A percentile compares a stretch with the other conserved stretches of the same genome.
phyloP scores from a whole-genome alignment of 2,888 invertebrate genomes.

The Brachyopa scutellaris region DNA sequence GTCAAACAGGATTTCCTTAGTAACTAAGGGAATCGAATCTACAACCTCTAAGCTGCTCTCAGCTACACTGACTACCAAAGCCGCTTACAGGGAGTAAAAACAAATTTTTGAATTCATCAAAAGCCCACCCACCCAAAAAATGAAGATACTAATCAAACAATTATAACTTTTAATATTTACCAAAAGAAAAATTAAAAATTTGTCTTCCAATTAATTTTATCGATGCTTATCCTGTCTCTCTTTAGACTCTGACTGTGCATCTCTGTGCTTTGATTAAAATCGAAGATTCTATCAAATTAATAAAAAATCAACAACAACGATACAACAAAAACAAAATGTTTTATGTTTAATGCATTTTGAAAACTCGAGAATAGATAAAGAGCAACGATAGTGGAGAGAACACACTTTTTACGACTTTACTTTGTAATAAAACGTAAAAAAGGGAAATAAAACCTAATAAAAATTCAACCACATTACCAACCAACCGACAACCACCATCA shows the following conservation, averaged over 20 bases:
- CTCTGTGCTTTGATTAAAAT: slow-evolving; percentile 5
- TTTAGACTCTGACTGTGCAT: too few relatives aligned
- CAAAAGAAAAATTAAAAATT: slow-evolving; percentile 24
- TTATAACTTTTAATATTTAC: slow-evolving; percentile 23
- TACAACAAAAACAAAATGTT: slow-evolving; percentile 54
- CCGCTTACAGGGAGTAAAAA: too few relatives aligned
- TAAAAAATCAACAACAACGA: slow-evolving; percentile 14
- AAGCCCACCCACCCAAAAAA: not conserved
- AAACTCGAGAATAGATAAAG: slow-evolving; percentile 22
- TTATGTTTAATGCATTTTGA: slow-evolving; percentile 43
- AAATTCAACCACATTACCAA: slow-evolving; percentile 55
- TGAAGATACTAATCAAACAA: slow-evolving; percentile 10
- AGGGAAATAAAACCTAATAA: slow-evolving; percentile 47
- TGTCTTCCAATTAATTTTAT: slow-evolving; percentile 48
- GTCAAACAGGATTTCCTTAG: too few relatives aligned
- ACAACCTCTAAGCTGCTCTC: too few relatives aligned
- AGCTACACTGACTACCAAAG: too few relatives aligned
- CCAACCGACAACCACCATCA: slow-evolving; percentile 49
- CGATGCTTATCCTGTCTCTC: slow-evolving; percentile 2
- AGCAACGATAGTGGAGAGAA: slow-evolving; percentile 14
- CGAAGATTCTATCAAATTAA: slow-evolving; percentile 41
- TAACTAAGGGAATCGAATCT: too few relatives aligned
- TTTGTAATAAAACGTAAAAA: slow-evolving; percentile 25
- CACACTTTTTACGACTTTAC: slow-evolving; percentile 53
- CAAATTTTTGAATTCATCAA: too few relatives aligned